Evolutionary conservation across 2,888 invertebrate genomes (phyloP).

Genomic region (Metallyticus violacea): DNA sequence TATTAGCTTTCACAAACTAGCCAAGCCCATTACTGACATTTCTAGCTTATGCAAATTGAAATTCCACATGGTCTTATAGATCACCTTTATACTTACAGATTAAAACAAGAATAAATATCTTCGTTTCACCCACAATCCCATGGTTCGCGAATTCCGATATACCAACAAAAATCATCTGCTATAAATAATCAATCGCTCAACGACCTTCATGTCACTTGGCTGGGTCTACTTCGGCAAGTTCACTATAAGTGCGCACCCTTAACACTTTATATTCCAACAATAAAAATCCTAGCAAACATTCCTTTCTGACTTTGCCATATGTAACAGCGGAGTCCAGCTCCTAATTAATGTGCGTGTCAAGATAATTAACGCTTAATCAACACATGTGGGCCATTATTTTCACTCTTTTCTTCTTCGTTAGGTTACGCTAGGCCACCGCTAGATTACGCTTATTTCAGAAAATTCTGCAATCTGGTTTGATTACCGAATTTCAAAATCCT

Average conservation of each 20-base stretch:
- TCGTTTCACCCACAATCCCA: constrained; percentile 10
- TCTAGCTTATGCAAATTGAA: background rate
- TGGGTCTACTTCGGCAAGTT: background rate
- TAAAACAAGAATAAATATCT: constrained; percentile 1
- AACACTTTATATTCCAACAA: background rate
- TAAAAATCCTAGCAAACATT: background rate
- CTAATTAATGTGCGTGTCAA: background rate
- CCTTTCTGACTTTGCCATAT: constrained; percentile 20
- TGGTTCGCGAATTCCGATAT: constrained; percentile 20
- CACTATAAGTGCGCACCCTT: constrained; percentile 4
- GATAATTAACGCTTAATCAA: constrained; percentile 33
- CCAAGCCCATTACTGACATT: background rate
- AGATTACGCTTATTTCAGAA: background rate
- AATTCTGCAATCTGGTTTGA: background rate
- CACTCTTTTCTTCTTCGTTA: constrained; percentile 18
- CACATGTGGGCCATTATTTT: constrained; percentile 34
- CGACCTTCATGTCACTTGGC: constrained; percentile 32
- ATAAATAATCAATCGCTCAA: constrained; percentile 30
- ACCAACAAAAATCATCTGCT: constrained; percentile 25
- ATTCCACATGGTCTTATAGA: background rate
- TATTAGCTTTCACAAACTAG: background rate
- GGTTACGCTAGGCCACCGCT: constrained; percentile 16
- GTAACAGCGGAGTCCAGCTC: background rate
- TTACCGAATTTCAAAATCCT: background rate
- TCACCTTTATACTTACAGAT: constrained; percentile 12